Evolutionary conservation across 2,797 vertebrate genomes (phyloP).

Genomic region (Alectoris magna): DNA sequence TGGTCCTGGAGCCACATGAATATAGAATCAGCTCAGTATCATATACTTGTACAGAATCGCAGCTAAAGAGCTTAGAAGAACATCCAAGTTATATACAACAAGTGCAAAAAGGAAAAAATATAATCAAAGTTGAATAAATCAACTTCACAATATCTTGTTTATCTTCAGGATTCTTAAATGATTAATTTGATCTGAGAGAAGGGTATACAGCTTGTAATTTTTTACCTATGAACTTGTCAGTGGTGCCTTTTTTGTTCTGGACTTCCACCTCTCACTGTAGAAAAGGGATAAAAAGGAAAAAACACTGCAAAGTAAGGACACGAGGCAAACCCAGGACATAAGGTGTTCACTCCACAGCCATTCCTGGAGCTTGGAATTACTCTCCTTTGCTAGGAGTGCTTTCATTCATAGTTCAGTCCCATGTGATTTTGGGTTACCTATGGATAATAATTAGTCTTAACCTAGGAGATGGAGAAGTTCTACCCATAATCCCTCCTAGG

Average conservation of each 20-base stretch:
- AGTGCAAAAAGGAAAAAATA: background rate
- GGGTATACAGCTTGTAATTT: background rate
- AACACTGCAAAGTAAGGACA: background rate
- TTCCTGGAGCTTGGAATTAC: background rate
- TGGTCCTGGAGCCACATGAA: background rate
- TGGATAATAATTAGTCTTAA: background rate
- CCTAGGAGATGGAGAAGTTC: background rate
- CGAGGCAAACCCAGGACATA: no score
- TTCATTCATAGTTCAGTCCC: background rate
- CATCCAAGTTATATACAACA: background rate
- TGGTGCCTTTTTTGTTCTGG: background rate
- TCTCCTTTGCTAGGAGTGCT: background rate
- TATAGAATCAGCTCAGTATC: background rate
- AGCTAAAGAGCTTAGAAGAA: background rate
- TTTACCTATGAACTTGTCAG: background rate
- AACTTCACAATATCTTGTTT: background rate
- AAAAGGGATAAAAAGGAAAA: background rate
- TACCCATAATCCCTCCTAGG: background rate
- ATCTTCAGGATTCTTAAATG: background rate
- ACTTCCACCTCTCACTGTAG: background rate
- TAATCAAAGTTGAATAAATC: background rate
- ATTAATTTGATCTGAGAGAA: background rate
- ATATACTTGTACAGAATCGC: background rate
- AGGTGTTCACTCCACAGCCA: background rate
- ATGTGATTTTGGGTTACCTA: fast-evolving